Conservation (phyloP, 1,140 invertebrate genomes). For the Camponotus floridanus region DNA sequence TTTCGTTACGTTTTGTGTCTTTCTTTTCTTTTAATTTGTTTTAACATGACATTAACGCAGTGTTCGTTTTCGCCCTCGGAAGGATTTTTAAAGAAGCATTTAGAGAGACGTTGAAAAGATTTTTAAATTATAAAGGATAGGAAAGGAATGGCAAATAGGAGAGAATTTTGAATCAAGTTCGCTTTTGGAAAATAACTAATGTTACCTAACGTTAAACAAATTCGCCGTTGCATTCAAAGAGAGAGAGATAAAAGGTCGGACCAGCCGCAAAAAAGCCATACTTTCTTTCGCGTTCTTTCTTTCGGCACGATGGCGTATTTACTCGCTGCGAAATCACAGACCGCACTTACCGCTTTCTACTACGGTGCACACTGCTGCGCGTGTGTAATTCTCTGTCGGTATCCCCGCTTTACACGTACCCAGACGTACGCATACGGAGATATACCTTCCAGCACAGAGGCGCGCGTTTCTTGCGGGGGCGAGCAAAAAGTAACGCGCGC, state of each 20-base stretch:
- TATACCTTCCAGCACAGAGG: neutral
- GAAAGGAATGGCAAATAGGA: neutral
- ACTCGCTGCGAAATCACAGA: constrained; percentile 65
- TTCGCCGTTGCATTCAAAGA: neutral
- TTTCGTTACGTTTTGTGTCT: neutral
- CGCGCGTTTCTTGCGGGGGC: constrained; percentile 57
- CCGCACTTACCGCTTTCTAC: constrained; percentile 66
- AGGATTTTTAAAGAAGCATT: neutral
- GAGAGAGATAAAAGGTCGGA: constrained; percentile 16
- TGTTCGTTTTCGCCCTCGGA: neutral
- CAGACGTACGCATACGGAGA: neutral
- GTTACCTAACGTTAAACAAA: constrained; percentile 47
- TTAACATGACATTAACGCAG: neutral
- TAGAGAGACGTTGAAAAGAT: neutral
- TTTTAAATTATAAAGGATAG: neutral
- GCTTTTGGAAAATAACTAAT: constrained; percentile 29
- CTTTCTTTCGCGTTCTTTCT: constrained; percentile 48
- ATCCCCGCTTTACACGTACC: constrained; percentile 13
- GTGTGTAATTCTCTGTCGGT: constrained; percentile 31
- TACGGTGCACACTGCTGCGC: constrained; percentile 27
- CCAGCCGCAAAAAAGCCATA: constrained; percentile 42
- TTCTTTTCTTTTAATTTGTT: constrained; percentile 10
- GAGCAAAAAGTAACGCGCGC: constrained; percentile 64
- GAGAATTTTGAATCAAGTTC: neutral
- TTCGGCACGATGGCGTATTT: constrained; percentile 61